Evolutionary conservation across 2,888 invertebrate genomes (phyloP).

Genomic region (Eudasyphora cyanicolor): DNA sequence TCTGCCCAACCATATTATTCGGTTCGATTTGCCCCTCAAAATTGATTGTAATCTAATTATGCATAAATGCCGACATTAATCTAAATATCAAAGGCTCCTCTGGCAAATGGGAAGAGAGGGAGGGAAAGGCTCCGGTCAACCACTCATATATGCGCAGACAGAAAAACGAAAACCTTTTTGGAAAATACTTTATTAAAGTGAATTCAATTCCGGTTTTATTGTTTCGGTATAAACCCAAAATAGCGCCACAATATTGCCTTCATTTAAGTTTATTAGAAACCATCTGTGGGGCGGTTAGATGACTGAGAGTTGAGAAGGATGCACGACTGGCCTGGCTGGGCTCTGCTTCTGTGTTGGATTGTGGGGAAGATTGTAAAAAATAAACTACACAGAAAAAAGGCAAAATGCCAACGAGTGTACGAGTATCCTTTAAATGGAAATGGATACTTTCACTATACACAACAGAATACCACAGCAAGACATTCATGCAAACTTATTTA

Average conservation of each 20-base stretch:
- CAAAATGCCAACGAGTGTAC: conserved; percentile 60
- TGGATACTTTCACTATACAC: background rate
- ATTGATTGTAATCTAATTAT: conserved; percentile 17
- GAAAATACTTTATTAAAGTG: conserved; percentile 58
- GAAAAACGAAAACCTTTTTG: conserved; percentile 3
- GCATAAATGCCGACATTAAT: conserved; percentile 19
- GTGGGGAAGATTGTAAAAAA: background rate
- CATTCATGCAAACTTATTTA: no score
- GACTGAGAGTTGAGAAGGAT: background rate
- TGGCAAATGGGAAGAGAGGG: background rate
- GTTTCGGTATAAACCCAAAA: conserved; percentile 78
- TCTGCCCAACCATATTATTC: background rate
- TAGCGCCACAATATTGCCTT: conserved; percentile 78
- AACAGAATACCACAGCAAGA: conserved; percentile 14
- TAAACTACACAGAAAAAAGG: conserved; percentile 34
- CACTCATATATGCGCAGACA: background rate
- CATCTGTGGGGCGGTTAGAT: conserved; percentile 37
- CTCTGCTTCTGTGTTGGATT: background rate
- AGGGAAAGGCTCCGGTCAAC: background rate
- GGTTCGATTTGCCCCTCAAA: background rate
- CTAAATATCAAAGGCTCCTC: background rate
- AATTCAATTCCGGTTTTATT: conserved; percentile 77
- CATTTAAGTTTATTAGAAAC: conserved; percentile 78
- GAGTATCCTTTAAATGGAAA: conserved; percentile 50
- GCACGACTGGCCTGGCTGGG: background rate